These are phyloP conservation scores for Enteromius thamalakanensis DNA, from an alignment of 2,797 vertebrate genomes.

Conservation along the genomic window DNA sequence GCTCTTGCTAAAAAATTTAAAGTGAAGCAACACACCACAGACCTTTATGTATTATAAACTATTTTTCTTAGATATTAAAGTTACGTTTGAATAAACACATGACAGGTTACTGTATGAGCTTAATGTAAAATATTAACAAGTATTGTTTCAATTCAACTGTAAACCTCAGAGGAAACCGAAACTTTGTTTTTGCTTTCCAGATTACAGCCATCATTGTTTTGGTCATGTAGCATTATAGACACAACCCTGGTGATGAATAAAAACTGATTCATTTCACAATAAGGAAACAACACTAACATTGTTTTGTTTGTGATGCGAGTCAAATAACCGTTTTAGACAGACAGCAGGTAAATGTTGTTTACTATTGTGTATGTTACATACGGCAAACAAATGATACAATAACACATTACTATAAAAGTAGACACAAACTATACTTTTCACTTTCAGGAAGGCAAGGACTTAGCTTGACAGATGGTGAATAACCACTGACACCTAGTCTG, in stretches of 20 bases:
- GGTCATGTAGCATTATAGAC: not conserved
- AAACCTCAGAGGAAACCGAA: conserved; percentile 4
- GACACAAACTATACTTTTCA: conserved; percentile 71
- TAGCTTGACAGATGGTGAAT: conserved; percentile 64
- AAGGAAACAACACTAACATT: not conserved
- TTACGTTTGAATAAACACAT: not conserved
- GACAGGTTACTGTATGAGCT: not conserved
- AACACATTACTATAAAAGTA: conserved; percentile 72
- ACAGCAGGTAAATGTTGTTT: conserved; percentile 69
- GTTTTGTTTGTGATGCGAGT: conserved; percentile 9
- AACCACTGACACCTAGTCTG: conserved; percentile 66
- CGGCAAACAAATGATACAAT: conserved; percentile 70
- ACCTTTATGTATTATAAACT: not conserved
- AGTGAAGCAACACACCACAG: not conserved
- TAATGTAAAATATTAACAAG: not conserved
- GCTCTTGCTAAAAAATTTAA: not conserved
- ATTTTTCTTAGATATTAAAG: not conserved
- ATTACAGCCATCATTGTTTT: not conserved
- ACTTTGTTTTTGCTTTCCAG: not conserved
- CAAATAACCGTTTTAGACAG: conserved; percentile 61
- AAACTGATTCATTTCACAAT: not conserved
- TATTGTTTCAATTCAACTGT: not conserved
- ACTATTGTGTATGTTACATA: conserved; percentile 71
- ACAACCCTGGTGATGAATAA: not conserved
- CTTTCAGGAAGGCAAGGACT: conserved; percentile 67